Evolutionary conservation across 2,113 vertebrate species (phyloP), one percentile per base, ranked within the genome.

Genomic region (Equus przewalskii): DNA sequence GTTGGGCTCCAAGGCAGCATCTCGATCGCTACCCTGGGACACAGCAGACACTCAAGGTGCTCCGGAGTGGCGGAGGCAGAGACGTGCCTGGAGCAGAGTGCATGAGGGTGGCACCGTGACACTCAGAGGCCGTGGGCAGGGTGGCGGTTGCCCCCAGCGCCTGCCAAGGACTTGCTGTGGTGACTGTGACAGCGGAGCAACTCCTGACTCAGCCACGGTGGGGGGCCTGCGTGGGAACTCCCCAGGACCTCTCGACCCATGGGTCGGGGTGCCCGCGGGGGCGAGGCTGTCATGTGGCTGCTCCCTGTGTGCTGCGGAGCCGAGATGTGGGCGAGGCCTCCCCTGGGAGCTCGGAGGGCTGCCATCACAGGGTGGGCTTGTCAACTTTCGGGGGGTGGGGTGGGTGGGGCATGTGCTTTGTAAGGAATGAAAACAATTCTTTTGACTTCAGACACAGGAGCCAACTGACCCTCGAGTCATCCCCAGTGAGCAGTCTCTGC

Each of bases 181-280:
- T 0, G 1, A 28, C 6, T 13, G 58, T 26, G 73, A 62, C 46
- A 84, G 46, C 54, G 6, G 86, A 70, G 79, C 21, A n/a, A 69
- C 56, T 62, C 36, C 89, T 85, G 80, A 93, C 89, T 95, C 85
- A 69, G 96, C 41, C 33, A 49, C n/a, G 0, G 9, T 4, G 41
- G 26, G 67, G 18, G 19, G 44, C 44, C 76, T 72, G 79, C 0
- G 2, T 82, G 96, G 83, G 69, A 79, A 83, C n/a, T 65, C 64
- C 44, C 64, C 0, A 0, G 26, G 78, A 21, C 49, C 75, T 91
- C 81, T n/a, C 1, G 3, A 51, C 60, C 72, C 65, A 54, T 0
- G 0, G 13, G 18, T 6, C 2, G 7, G 58, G 80, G 19, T 11
- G 65, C 33, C 46, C 0, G 1, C 0, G n/a, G 83, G n/a, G 54